A percentile compares a stretch with the other conserved stretches of the same genome.
Evolutionary conservation across 2,888 invertebrate genomes (phyloP).

Genomic region (Cylindroiulus punctatus): DNA sequence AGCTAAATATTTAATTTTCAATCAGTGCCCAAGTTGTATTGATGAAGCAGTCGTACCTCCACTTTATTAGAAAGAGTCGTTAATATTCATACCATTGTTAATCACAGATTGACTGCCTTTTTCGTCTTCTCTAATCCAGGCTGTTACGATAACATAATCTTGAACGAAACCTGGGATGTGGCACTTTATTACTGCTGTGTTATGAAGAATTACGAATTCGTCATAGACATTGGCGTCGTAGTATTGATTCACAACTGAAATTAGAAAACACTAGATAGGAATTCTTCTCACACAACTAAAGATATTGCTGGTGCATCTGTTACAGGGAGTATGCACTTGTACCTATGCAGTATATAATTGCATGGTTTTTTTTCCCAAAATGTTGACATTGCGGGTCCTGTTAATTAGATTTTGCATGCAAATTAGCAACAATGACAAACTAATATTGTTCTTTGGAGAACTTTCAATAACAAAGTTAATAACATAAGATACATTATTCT

Average conservation of each 20-base stretch:
- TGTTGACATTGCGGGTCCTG: no score
- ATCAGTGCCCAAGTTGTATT: not conserved
- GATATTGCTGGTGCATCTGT: no score
- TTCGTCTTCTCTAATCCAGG: conserved; percentile 62
- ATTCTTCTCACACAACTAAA: no score
- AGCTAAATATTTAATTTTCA: conserved; percentile 28
- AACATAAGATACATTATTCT: no score
- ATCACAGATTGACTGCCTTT: conserved; percentile 54
- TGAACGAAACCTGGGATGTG: conserved; percentile 66
- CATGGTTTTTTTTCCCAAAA: no score
- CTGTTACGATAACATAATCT: conserved; percentile 66
- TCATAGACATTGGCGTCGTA: conserved; percentile 65
- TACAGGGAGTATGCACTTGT: no score
- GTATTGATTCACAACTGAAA: conserved; percentile 61
- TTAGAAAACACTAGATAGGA: conserved; percentile 28
- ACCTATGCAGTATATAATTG: no score
- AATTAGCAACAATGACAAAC: no score
- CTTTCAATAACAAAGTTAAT: no score
- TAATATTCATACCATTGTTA: conserved; percentile 51
- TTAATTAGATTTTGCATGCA: no score
- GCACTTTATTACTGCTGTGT: conserved; percentile 66
- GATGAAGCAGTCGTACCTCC: not conserved
- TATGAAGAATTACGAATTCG: conserved; percentile 64
- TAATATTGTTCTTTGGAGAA: no score
- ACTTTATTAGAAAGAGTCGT: not conserved